phyloP scores from a whole-genome alignment of 1,140 invertebrate genomes.

The Sminthurides bifidus region DNA sequence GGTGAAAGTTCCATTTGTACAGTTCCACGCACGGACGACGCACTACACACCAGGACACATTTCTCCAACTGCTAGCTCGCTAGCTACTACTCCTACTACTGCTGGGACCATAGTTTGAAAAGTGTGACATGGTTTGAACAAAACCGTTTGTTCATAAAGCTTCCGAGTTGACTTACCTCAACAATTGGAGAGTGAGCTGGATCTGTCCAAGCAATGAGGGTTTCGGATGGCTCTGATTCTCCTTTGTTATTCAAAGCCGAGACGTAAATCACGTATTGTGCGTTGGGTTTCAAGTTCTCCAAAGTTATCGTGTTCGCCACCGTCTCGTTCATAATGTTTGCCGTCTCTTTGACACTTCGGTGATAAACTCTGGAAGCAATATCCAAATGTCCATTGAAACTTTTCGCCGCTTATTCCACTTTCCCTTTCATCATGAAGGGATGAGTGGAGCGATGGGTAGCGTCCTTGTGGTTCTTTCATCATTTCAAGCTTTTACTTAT shows the following conservation, averaged over 20 bases:
- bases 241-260: conserved; percentile 52
- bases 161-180: conserved; percentile 46
- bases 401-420: neutral
- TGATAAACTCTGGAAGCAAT: conserved; percentile 47
- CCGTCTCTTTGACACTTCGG: conserved; percentile 48
- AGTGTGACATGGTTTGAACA: no score
- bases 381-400: no score
- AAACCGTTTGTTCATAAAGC: no score
- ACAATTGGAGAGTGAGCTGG: conserved; percentile 71
- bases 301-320: conserved; percentile 55
- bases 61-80: no score
- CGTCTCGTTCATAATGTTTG: conserved; percentile 48
- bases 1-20: no score
- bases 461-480: no score
- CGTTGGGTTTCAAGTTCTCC: conserved; percentile 56
- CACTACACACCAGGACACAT: no score
- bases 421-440: neutral
- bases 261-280: conserved; percentile 63
- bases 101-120: no score
- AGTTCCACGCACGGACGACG: no score
- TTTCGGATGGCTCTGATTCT: conserved; percentile 59
- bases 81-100: no score
- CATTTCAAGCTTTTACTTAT: no score
- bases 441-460: no score
- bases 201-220: conserved; percentile 69